Evolutionary conservation across 2,888 invertebrate genomes (phyloP), one percentile per base, ranked within the genome.

Genomic region (Leptarthrus brevirostris): DNA sequence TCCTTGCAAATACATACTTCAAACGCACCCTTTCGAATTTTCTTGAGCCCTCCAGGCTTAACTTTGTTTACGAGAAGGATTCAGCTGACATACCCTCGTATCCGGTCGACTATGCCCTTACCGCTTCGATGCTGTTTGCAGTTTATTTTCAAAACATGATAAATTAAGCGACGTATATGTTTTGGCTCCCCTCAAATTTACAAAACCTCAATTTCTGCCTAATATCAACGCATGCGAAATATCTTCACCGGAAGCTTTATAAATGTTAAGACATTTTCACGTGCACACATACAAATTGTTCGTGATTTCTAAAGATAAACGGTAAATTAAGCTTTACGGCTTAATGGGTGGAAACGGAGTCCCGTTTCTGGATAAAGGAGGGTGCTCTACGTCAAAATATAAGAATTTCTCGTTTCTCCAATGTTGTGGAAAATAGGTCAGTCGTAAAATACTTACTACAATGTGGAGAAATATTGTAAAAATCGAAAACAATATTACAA

Each of bases 111-210:
- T 18, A 36, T 61, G 3, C 34, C 20, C 40, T 14, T 14, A 44
- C 36, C 40, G 22, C 24, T 3, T 18, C 12, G 12, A 2, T 18
- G n/a, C 61, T 18, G 16, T 61, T 18, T 61, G 40, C 40, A 40
- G n/a, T 61, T 61, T 61, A 10, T 40, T 36, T 20, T 61, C 61
- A 61, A 61, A 61, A 61, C 61, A 61, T 61, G 61, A 61, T 61
- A 61, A 61, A 61, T 61, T 61, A 36, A 10, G 40, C 1, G 36
- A 20, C 40, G 30, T 44, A 44, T 61, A 40, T 61, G 40, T 30
- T 20, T 61, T 34, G 36, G 40, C 22, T 40, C 18, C 20, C 22
- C 20, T 30, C 14, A 61, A 61, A 36, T 40, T 61, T 61, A 40
- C 40, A 18, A 14, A 36, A 61, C 36, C 40, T 36, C 61, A 36